Evolutionary conservation across 2,797 vertebrate species (phyloP).

Genomic region (Lophotriccus pileatus): DNA sequence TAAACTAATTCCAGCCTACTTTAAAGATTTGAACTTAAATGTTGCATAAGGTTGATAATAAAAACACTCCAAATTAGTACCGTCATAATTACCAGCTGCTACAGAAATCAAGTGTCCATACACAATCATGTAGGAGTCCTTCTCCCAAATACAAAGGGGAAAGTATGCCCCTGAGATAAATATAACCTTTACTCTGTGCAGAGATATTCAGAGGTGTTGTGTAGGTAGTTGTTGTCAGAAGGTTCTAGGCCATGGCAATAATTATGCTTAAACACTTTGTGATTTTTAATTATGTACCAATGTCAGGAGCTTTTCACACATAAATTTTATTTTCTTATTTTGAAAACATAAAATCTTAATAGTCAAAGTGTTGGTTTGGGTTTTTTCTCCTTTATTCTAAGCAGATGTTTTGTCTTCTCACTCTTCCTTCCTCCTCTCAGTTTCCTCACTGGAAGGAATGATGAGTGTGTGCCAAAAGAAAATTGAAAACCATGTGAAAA

Average conservation of each 20-base stretch:
- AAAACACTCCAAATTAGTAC: not conserved
- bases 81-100: not conserved
- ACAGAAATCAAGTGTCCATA: not conserved
- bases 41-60: not conserved
- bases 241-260: not conserved
- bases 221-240: not conserved
- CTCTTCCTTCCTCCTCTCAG: not conserved
- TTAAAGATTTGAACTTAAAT: not conserved
- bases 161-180: not conserved
- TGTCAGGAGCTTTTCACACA: conserved; percentile 1
- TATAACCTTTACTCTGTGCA: not conserved
- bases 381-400: conserved; percentile 11
- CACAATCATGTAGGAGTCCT: not conserved
- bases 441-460: conserved; percentile 37
- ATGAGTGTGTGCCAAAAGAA: conserved; percentile 10
- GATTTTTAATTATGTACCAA: not conserved
- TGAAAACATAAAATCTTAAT: conserved; percentile 8
- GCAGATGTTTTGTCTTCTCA: conserved; percentile 40
- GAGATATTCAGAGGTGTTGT: not conserved
- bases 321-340: not conserved
- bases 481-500: conserved; percentile 35
- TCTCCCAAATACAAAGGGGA: not conserved
- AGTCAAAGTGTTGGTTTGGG: not conserved
- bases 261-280: not conserved
- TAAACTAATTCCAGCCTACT: not conserved